phyloP scores from a whole-genome alignment of 2,888 invertebrate genomes.

The Rhagonycha lutea region DNA sequence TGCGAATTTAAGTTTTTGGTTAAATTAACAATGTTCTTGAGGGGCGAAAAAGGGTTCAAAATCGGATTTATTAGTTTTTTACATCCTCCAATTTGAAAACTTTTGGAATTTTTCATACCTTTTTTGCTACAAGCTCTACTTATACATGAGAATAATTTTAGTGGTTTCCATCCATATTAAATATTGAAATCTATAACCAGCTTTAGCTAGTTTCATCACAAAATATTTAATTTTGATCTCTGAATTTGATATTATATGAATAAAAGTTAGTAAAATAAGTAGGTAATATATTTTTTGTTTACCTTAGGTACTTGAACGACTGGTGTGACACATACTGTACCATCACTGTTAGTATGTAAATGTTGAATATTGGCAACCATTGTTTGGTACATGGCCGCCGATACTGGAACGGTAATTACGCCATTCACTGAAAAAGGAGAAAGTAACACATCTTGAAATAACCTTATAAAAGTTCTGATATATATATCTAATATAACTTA shows the following conservation, averaged over 20 bases:
- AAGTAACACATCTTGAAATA: slow-evolving; percentile 10
- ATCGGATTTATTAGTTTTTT: too few species aligned
- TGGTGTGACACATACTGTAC: slow-evolving; percentile 81
- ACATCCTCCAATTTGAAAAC: too few species aligned
- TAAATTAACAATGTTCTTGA: too few species aligned
- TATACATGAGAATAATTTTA: too few species aligned
- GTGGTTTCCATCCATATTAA: too few species aligned
- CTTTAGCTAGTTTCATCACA: too few species aligned
- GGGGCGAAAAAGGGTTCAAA: too few species aligned
- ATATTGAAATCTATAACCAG: too few species aligned
- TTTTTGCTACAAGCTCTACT: too few species aligned
- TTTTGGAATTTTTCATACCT: too few species aligned
- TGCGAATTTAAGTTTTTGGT: too few species aligned
- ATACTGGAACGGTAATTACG: slow-evolving; percentile 94
- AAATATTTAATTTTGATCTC: too few species aligned
- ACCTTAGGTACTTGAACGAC: slow-evolving; percentile 76
- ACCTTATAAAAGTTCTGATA: slow-evolving; percentile 4
- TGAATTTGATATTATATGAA: not conserved
- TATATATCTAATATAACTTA: not conserved
- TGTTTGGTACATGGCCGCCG: slow-evolving; percentile 94
- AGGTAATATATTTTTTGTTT: slow-evolving; percentile 6
- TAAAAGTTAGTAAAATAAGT: not conserved
- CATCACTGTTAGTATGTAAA: slow-evolving; percentile 73
- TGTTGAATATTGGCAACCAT: slow-evolving; percentile 90
- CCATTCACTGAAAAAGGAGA: slow-evolving; percentile 83